Percentiles rank a stretch among this genome's conserved stretches.
Evolutionary conservation across 2,113 vertebrate species (phyloP).

Genomic region (Hemibates koningsi): DNA sequence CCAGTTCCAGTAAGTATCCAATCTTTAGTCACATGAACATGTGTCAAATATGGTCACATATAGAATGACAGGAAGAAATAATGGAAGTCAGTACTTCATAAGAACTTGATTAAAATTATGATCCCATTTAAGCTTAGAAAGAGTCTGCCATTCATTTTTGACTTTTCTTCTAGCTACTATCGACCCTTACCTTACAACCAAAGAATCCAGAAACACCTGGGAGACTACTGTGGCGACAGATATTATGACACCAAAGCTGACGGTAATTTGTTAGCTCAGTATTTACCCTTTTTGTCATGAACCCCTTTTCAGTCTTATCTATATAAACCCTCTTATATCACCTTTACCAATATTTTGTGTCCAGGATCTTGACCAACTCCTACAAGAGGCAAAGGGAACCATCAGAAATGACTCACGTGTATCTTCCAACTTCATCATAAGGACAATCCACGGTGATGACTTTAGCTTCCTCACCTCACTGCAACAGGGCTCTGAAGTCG

Average conservation of each 20-base stretch:
- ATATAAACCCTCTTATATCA: background rate
- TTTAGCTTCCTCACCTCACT: conserved; percentile 66
- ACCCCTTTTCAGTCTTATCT: background rate
- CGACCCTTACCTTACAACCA: conserved; percentile 61
- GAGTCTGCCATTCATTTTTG: background rate
- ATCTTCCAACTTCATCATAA: conserved; percentile 75
- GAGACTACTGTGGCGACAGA: conserved; percentile 60
- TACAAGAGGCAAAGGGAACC: conserved; percentile 52
- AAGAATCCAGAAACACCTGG: conserved; percentile 76
- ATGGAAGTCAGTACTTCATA: background rate
- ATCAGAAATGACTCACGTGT: conserved; percentile 76
- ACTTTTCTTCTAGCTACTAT: conserved; percentile 49
- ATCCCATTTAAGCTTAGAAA: background rate
- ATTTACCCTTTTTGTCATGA: background rate
- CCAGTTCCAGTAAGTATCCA: conserved; percentile 18
- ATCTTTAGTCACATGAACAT: background rate
- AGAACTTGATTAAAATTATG: background rate
- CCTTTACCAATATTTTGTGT: background rate
- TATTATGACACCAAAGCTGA: conserved; percentile 66
- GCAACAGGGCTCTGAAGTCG: conserved; percentile 55
- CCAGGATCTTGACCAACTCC: conserved; percentile 71
- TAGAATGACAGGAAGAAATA: background rate
- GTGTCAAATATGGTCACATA: background rate
- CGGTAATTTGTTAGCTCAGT: conserved; percentile 50
- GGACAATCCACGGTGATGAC: conserved; percentile 73